phyloP scores from a whole-genome alignment of 1,140 invertebrate genomes.

The Parasteatoda tepidariorum region DNA sequence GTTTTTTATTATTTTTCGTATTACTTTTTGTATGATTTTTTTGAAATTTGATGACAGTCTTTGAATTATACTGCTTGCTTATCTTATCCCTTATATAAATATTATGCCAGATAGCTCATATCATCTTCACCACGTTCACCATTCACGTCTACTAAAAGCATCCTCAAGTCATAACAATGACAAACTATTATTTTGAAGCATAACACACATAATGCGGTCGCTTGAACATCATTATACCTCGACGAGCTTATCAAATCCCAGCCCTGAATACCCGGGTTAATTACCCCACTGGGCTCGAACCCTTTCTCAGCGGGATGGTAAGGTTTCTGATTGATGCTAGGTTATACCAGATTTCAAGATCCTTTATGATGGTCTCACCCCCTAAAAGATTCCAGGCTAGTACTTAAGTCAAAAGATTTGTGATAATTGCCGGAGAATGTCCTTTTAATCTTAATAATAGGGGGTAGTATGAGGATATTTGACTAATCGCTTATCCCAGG shows the following conservation, averaged over 20 bases:
- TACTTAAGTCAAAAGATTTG: neutral
- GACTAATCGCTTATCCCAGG: too few relatives aligned
- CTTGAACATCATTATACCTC: neutral
- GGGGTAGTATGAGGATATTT: too few relatives aligned
- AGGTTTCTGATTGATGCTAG: neutral
- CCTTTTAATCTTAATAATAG: neutral
- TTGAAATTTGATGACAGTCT: too few relatives aligned
- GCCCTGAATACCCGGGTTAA: neutral
- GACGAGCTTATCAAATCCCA: neutral
- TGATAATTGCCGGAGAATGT: neutral
- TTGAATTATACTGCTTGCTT: too few relatives aligned
- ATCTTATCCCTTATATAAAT: too few relatives aligned
- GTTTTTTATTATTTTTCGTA: too few relatives aligned
- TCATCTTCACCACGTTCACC: too few relatives aligned
- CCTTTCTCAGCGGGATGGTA: neutral
- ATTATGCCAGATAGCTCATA: too few relatives aligned
- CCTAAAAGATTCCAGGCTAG: neutral
- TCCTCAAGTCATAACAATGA: too few relatives aligned
- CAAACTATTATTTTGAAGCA: neutral
- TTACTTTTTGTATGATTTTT: too few relatives aligned
- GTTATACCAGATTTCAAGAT: neutral
- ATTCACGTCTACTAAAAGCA: too few relatives aligned
- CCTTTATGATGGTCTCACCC: neutral
- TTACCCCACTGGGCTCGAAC: neutral
- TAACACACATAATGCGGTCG: neutral